Evolutionary conservation across 2,113 vertebrate species (phyloP).

Genomic region (Semicossyphus pulcher): DNA sequence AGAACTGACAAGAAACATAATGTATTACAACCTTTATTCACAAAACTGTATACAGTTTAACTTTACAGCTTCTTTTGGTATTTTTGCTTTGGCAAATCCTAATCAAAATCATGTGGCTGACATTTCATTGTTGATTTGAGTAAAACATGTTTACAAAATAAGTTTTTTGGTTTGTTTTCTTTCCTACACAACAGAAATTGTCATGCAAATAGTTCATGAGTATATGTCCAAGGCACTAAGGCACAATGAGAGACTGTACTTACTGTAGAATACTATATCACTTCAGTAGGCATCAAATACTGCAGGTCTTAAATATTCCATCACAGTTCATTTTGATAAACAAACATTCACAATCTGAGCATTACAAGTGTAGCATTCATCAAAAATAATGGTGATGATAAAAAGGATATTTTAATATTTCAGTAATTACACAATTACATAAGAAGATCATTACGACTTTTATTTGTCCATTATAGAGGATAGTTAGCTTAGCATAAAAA

Average conservation of each 20-base stretch:
- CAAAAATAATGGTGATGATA: not conserved
- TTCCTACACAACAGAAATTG: constrained; percentile 15
- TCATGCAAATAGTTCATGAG: constrained; percentile 45
- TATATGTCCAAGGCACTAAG: constrained; percentile 37
- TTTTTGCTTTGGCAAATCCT: constrained; percentile 36
- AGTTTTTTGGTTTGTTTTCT: not conserved
- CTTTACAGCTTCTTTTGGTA: constrained; percentile 29
- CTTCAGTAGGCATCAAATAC: constrained; percentile 11
- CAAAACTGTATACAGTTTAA: constrained; percentile 43
- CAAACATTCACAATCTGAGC: constrained; percentile 31
- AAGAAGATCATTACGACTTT: not conserved
- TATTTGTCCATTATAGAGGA: too few species aligned
- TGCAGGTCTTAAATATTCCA: not conserved
- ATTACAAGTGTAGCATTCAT: constrained; percentile 3
- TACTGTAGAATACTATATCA: constrained; percentile 1
- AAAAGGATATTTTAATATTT: not conserved
- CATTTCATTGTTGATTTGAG: not conserved
- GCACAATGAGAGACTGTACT: constrained; percentile 40
- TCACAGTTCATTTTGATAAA: constrained; percentile 25
- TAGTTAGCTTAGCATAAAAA: not conserved
- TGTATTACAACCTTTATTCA: constrained; percentile 63
- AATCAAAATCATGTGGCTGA: constrained; percentile 19
- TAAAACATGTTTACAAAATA: not conserved
- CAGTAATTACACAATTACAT: not conserved
- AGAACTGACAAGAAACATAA: too few species aligned